Evolutionary conservation across 1,140 invertebrate species (phyloP).

Genomic region (Polypedilum vanderplanki): DNA sequence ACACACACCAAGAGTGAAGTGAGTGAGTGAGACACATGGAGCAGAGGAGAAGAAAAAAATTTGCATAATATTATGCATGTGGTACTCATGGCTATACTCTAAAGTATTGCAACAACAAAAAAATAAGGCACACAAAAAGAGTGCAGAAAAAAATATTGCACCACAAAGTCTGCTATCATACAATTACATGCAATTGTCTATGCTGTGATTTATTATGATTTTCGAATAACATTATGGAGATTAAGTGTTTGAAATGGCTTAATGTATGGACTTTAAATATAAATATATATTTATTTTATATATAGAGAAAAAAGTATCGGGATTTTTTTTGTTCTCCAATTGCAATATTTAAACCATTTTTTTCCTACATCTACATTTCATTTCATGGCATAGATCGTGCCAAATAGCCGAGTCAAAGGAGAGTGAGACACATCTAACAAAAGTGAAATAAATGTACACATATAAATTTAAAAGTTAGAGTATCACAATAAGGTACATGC

Average conservation of each 20-base stretch:
- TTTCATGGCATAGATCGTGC: constrained; percentile 11
- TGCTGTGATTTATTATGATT: constrained; percentile 28
- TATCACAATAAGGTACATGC: background rate
- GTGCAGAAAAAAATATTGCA: constrained; percentile 25
- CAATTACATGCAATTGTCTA: constrained; percentile 28
- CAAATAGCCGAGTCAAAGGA: background rate
- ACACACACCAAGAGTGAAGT: background rate
- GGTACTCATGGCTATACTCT: background rate
- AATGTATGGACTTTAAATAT: constrained; percentile 23
- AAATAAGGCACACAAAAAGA: constrained; percentile 17
- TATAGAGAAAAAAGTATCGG: background rate
- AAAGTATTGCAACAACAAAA: constrained; percentile 16
- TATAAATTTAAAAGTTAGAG: too few relatives aligned
- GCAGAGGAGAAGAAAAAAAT: constrained; percentile 5
- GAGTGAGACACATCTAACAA: background rate
- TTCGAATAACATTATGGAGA: constrained; percentile 28
- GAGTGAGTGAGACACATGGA: background rate
- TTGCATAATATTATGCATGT: constrained; percentile 24
- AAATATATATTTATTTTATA: background rate
- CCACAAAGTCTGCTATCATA: constrained; percentile 24
- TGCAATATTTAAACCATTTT: constrained; percentile 3
- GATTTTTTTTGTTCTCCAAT: background rate
- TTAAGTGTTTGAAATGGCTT: constrained; percentile 26
- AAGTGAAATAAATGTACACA: background rate
- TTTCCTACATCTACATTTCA: background rate